Evolutionary conservation across 2,113 vertebrate genomes (phyloP), one percentile per base, ranked within the genome.

Genomic region (Quiscalus mexicanus): DNA sequence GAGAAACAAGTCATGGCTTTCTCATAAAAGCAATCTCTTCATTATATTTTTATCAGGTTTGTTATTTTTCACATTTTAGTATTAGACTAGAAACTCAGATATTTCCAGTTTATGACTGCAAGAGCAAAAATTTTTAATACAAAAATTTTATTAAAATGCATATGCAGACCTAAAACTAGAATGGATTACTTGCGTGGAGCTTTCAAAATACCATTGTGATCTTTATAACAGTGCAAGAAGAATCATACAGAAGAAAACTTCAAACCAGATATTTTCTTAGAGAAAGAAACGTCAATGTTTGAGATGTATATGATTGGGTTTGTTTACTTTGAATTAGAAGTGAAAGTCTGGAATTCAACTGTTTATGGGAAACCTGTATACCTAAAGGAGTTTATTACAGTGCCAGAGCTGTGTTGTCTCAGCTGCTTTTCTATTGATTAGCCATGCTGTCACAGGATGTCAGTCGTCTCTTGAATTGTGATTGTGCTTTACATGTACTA

Each of bases 251-350:
- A 77, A 75, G 11, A 71, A 71, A 74, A 18, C 30, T 35, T 74
- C 33, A 64, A 70, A 82, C 22, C 3, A 58, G 7, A 17, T 39
- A 11, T 14, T 56, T 79, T 87, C 16, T 77, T 71, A 18, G 27
- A 68, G 35, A 75, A 77, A 53, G 9, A 63, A 79, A 44, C 31
- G 14, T 17, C 56, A 94, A 24, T 95, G 94, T 95, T 95, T 28
- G 45, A 83, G 77, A 89, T 60, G 22, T 23, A 39, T 45, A 69
- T 35, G 4, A 69, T 41, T 52, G 13, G 52, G 10, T 50, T 42
- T 79, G 52, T 92, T 96, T 92, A 47, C 63, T 93, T 96, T 93
- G 75, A 94, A 97, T 92, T 82, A 95, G 41, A 85, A 73, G 24
- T 83, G 18, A 52, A 95, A 94, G 82, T 83, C 31, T 45, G 44